These are phyloP conservation scores for Engraulis encrasicolus DNA, from an alignment of 2,113 vertebrate species.

Conservation along the genomic window DNA sequence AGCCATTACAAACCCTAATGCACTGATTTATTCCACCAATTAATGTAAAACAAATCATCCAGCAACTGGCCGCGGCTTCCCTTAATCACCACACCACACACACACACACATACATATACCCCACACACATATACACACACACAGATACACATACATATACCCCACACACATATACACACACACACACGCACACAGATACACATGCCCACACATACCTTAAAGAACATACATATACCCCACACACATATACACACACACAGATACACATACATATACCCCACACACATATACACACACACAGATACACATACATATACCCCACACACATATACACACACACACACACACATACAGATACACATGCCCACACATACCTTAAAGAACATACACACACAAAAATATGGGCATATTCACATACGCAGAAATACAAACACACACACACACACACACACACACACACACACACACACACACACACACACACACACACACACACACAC, in stretches of 20 bases:
- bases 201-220: slow-evolving; percentile 15
- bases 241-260: slow-evolving; percentile 12
- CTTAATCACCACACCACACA: slow-evolving; percentile 35
- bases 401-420: neutral
- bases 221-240: neutral
- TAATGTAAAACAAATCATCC: slow-evolving; percentile 75
- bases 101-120: slow-evolving; percentile 18
- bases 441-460: slow-evolving; percentile 1
- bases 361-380: too few relatives aligned
- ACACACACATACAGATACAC: too few relatives aligned
- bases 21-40: slow-evolving; percentile 80
- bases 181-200: slow-evolving; percentile 24
- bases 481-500: slow-evolving; percentile 26
- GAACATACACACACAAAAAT: too few relatives aligned
- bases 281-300: neutral
- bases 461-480: slow-evolving; percentile 27
- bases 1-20: slow-evolving; percentile 63
- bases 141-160: neutral
- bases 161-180: neutral
- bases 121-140: neutral
- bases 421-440: neutral
- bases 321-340: neutral
- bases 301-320: neutral
- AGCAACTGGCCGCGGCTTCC: slow-evolving; percentile 51
- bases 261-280: neutral